Percentiles rank a stretch among this genome's conserved stretches.
Conservation (phyloP, 2,113 vertebrate species). For the Gadus macrocephalus region DNA sequence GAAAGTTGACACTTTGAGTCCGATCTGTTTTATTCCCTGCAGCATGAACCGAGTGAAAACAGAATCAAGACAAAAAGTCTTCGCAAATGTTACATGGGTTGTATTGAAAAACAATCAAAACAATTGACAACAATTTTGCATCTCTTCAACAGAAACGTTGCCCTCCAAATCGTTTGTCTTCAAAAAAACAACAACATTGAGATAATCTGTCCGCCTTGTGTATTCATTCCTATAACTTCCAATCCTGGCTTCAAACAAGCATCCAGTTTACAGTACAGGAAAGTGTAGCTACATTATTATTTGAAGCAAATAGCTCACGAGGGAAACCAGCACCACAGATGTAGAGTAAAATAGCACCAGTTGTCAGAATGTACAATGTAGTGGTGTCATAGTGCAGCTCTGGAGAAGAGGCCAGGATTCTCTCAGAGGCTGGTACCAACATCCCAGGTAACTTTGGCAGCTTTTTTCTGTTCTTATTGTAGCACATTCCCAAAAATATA, state of each 20-base stretch:
- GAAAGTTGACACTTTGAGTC: slow-evolving; percentile 26
- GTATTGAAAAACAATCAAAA: too few relatives aligned
- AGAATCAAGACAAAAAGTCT: too few relatives aligned
- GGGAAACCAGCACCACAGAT: slow-evolving; percentile 65
- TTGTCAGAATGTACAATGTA: slow-evolving; percentile 63
- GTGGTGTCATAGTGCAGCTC: slow-evolving; percentile 61
- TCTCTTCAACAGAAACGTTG: too few relatives aligned
- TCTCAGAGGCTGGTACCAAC: slow-evolving; percentile 32
- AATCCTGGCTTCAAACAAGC: slow-evolving; percentile 15
- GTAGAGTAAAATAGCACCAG: slow-evolving; percentile 74
- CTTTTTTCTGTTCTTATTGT: not conserved
- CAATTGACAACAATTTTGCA: too few relatives aligned
- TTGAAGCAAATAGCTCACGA: slow-evolving; percentile 56
- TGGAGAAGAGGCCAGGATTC: slow-evolving; percentile 39
- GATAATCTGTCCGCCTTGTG: too few relatives aligned
- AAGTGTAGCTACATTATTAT: slow-evolving; percentile 63
- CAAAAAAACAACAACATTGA: too few relatives aligned
- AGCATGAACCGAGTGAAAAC: too few relatives aligned
- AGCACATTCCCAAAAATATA: too few relatives aligned
- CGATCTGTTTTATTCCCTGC: too few relatives aligned
- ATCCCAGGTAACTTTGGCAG: slow-evolving; percentile 43
- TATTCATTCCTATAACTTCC: too few relatives aligned
- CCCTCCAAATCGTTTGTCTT: too few relatives aligned
- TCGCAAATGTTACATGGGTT: too few relatives aligned
- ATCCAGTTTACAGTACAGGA: slow-evolving; percentile 53